Percentiles rank a stretch among this genome's conserved stretches.
Conservation (phyloP, 2,113 vertebrate species). For the Petromus typicus region DNA sequence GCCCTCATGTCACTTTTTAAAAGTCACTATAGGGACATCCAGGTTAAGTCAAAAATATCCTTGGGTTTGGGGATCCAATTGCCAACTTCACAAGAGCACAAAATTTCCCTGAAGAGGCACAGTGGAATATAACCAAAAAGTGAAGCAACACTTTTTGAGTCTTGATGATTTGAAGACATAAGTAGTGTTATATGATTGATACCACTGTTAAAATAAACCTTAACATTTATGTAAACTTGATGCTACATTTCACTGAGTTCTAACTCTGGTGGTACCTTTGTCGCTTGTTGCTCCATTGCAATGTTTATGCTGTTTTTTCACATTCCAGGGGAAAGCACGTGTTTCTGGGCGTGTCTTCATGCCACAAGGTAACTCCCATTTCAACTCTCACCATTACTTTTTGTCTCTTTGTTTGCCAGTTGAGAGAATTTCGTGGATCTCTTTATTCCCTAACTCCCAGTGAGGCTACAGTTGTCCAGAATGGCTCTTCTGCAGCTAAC, state of each 20-base stretch:
- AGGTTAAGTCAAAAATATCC: neutral
- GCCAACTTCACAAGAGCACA: neutral
- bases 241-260: neutral
- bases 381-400: neutral
- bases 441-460: neutral
- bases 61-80: neutral
- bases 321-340: neutral
- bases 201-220: neutral
- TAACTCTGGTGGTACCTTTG: neutral
- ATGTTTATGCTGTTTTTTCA: neutral
- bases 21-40: neutral
- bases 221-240: neutral
- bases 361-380: neutral
- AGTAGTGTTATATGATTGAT: neutral
- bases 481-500: neutral
- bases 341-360: neutral
- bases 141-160: neutral
- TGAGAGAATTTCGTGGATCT: neutral
- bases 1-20: neutral
- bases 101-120: neutral
- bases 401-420: neutral
- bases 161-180: neutral
- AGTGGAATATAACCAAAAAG: neutral
- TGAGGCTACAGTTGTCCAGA: neutral
- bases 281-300: neutral